Evolutionary conservation across 92 coral and sea anemone genomes (phyloP).

Genomic region (Metridium senile): DNA sequence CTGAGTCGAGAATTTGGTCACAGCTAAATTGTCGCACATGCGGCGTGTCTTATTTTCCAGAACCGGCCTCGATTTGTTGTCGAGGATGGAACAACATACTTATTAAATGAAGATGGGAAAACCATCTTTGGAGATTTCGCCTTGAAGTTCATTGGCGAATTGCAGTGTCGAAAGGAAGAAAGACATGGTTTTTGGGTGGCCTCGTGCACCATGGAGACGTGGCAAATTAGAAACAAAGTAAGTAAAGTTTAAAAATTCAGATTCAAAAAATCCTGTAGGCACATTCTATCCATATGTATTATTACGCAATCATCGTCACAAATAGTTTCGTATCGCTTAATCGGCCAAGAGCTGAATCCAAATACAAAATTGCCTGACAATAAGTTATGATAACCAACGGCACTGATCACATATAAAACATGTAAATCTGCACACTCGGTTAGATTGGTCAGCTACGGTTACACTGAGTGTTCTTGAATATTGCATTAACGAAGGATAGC

Average conservation of each 20-base stretch:
- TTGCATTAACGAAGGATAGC: too few species aligned
- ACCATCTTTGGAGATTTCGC: slow-evolving; percentile 28
- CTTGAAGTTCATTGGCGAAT: slow-evolving; percentile 18
- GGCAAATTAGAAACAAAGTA: slow-evolving; percentile 32
- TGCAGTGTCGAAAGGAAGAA: slow-evolving; percentile 8
- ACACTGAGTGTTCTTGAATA: too few species aligned
- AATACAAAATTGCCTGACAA: too few species aligned
- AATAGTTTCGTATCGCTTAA: too few species aligned
- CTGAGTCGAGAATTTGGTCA: not conserved
- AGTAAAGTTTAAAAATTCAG: not conserved
- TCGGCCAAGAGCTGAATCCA: too few species aligned
- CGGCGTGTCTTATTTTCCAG: not conserved
- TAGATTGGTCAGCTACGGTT: too few species aligned
- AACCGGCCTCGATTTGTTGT: not conserved
- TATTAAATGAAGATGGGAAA: slow-evolving; percentile 10
- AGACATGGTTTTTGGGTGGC: slow-evolving; percentile 38
- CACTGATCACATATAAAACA: too few species aligned
- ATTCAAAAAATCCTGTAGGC: too few species aligned
- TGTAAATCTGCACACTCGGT: too few species aligned
- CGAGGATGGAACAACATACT: slow-evolving; percentile 22
- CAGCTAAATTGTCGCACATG: not conserved
- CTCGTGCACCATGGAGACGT: slow-evolving; percentile 12
- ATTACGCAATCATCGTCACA: too few species aligned
- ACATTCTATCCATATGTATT: too few species aligned
- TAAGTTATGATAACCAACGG: too few species aligned